These are phyloP conservation scores for Lasioglossum lativentre DNA, from an alignment of 2,888 invertebrate species.

Conservation along the genomic window DNA sequence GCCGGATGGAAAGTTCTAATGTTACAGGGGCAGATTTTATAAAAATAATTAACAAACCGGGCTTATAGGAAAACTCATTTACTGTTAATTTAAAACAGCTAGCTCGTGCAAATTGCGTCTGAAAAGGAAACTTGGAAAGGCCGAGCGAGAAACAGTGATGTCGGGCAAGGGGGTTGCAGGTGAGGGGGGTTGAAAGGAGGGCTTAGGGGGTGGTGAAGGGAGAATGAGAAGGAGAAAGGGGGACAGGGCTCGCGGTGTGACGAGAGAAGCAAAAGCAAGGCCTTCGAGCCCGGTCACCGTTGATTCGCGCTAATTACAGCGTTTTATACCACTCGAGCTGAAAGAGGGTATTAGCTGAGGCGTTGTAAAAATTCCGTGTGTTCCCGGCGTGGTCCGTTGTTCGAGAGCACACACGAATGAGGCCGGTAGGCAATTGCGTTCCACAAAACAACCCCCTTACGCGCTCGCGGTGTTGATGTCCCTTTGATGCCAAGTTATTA, in stretches of 20 bases:
- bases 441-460: conserved; percentile 46
- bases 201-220: neutral
- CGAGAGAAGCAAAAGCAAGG: conserved; percentile 38
- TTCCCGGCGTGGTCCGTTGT: conserved; percentile 48
- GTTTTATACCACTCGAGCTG: conserved; percentile 68
- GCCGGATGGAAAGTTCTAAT: too few species aligned
- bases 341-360: conserved; percentile 61
- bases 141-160: neutral
- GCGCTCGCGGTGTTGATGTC: conserved; percentile 37
- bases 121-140: conserved; percentile 34
- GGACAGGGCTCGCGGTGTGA: conserved; percentile 45
- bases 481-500: conserved; percentile 37
- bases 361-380: conserved; percentile 58
- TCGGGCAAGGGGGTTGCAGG: neutral
- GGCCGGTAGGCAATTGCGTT: conserved; percentile 56
- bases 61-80: neutral
- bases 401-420: conserved; percentile 48
- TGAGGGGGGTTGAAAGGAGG: neutral
- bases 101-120: conserved; percentile 34
- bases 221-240: neutral
- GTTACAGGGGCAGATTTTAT: too few species aligned
- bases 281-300: conserved; percentile 67
- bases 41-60: neutral
- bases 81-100: conserved; percentile 1
- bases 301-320: conserved; percentile 72